Conservation (phyloP, 1,140 invertebrate genomes). For the Galendromus occidentalis region DNA sequence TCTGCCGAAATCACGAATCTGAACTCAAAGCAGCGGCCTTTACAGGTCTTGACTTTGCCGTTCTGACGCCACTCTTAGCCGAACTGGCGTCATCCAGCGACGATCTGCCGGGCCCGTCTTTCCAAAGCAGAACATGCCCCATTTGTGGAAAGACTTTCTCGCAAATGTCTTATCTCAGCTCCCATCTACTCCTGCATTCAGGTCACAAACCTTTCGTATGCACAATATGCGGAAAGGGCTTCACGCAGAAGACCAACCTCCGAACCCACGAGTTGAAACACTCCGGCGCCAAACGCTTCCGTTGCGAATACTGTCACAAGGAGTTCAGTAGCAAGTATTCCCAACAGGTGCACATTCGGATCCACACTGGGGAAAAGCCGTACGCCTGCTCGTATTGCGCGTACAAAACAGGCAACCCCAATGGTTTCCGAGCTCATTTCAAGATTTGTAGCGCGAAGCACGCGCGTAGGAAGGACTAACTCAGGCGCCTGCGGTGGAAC, state of each 20-base stretch:
- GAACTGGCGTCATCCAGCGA: not conserved
- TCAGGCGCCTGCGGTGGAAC: too few species aligned
- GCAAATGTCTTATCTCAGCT: slow-evolving; percentile 5
- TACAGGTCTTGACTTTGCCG: not conserved
- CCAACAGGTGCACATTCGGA: slow-evolving; percentile 19
- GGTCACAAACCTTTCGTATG: slow-evolving; percentile 35
- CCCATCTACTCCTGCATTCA: not conserved
- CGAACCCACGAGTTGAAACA: slow-evolving; percentile 36
- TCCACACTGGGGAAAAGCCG: slow-evolving; percentile 23
- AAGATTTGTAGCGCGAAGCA: slow-evolving; percentile 7
- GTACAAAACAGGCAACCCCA: slow-evolving; percentile 7
- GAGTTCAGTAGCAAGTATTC: slow-evolving; percentile 14
- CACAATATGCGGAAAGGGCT: slow-evolving; percentile 35
- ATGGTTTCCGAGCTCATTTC: slow-evolving; percentile 2
- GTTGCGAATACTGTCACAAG: slow-evolving; percentile 36
- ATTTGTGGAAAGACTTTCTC: slow-evolving; percentile 5
- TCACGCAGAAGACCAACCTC: slow-evolving; percentile 38
- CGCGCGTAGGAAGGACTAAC: not conserved
- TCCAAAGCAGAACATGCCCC: not conserved
- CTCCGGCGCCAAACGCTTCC: slow-evolving; percentile 33
- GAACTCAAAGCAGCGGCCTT: too few species aligned
- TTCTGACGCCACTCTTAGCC: not conserved
- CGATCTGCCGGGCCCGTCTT: not conserved
- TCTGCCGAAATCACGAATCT: too few species aligned
- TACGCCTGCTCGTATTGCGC: slow-evolving; percentile 16